Conservation (phyloP, 2,888 invertebrate genomes). For the Scaeva pyrastri region DNA sequence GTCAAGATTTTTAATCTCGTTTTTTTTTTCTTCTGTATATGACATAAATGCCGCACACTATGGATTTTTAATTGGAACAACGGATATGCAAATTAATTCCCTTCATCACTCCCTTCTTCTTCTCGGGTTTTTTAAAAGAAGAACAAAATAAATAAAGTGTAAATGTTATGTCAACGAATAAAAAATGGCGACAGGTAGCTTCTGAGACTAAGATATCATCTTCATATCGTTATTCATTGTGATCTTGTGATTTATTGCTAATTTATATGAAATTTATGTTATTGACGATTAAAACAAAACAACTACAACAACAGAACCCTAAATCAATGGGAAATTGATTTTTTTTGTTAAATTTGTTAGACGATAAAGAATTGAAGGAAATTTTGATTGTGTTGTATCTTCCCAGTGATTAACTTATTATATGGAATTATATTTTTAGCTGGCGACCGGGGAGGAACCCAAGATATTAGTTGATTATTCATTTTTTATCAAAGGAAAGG, state of each 20-base stretch:
- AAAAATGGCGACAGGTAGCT: not conserved
- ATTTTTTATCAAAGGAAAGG: not conserved
- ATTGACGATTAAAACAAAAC: slow-evolving; percentile 14
- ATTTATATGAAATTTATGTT: slow-evolving; percentile 39
- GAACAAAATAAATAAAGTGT: not conserved
- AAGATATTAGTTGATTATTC: slow-evolving; percentile 13
- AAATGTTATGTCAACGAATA: slow-evolving; percentile 38
- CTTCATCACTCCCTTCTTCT: not conserved
- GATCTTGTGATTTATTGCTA: slow-evolving; percentile 38
- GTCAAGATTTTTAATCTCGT: slow-evolving; percentile 46
- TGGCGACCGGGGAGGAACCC: not conserved
- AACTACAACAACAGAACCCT: not conserved
- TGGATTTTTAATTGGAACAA: slow-evolving; percentile 48
- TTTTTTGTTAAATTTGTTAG: slow-evolving; percentile 39
- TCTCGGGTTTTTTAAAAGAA: no score
- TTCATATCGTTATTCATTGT: slow-evolving; percentile 43
- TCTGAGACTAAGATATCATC: slow-evolving; percentile 24
- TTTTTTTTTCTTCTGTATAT: slow-evolving; percentile 1
- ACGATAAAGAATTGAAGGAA: not conserved
- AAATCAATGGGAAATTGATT: slow-evolving; percentile 27
- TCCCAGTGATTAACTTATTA: not conserved
- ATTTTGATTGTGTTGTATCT: not conserved
- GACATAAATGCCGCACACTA: slow-evolving; percentile 46
- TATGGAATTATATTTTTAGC: not conserved
- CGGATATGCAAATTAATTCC: slow-evolving; percentile 58